Conservation (phyloP, 35 echinoderm and acorn worm genomes). For the Apostichopus parvimensis region DNA sequence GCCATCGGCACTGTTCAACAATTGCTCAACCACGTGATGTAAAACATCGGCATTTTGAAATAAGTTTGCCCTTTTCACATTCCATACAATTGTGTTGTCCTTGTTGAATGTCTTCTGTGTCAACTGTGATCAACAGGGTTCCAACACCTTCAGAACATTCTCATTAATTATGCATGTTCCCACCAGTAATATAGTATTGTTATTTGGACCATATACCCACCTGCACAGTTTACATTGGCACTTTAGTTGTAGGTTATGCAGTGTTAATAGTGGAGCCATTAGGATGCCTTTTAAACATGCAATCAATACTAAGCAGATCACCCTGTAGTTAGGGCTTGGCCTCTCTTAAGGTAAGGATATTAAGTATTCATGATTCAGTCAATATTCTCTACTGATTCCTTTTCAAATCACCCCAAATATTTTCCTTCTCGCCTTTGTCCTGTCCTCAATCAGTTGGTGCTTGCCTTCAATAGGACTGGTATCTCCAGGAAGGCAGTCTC, state of each 20-base stretch:
- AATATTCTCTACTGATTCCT: slow-evolving; percentile 46
- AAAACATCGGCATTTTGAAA: too few relatives aligned
- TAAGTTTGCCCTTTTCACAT: too few relatives aligned
- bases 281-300: slow-evolving; percentile 2
- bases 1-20: too few relatives aligned
- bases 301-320: slow-evolving; percentile 34
- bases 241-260: too few relatives aligned
- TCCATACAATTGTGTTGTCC: too few relatives aligned
- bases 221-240: too few relatives aligned
- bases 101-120: too few relatives aligned
- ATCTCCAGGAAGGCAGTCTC: background rate
- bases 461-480: background rate
- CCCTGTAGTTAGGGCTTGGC: background rate
- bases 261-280: background rate
- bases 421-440: slow-evolving; percentile 17
- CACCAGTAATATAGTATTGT: slow-evolving; percentile 14
- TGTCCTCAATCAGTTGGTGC: slow-evolving; percentile 31
- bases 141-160: background rate
- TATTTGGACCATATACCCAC: background rate
- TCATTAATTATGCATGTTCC: slow-evolving; percentile 38
- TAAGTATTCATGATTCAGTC: slow-evolving; percentile 43
- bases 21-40: too few relatives aligned
- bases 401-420: slow-evolving; percentile 49
- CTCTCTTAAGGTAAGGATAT: slow-evolving; percentile 21
- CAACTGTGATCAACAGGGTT: too few relatives aligned